Base-by-base conservation (phyloP, 2,113 vertebrate species). In the Sturnus vulgaris region DNA sequence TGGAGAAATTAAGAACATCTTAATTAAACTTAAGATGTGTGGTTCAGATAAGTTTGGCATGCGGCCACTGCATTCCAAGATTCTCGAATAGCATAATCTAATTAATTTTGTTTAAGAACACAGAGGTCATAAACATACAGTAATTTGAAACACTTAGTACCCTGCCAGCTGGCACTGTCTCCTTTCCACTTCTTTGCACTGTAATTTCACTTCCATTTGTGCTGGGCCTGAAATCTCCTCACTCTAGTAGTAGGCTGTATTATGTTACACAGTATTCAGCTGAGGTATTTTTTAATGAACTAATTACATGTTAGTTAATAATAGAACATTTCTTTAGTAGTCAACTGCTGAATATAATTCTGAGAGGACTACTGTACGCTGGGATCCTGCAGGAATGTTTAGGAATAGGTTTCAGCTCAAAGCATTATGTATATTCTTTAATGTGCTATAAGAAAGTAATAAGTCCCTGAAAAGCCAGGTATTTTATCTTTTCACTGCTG, bases 251-350 rank as follows among this genome's bases (percentile, higher is more conserved):
- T 94, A 96, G 94, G 75, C 90, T 88, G 82, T 98, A 98, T 98
- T 97, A 95, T 93, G 93, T 98, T 98, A 96, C 98, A 96, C 63
- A 86, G 92, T 92, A 94, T 97, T 98, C 97, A 97, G 80, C 46
- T 90, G 90, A 97, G 96, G 95, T 96, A 97, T 97, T 98, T 97
- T 98, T 98, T 97, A 97, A 97, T 98, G 97, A 98, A 97, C 96
- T 98, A 98, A 98, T 98, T 98, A 97, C 98, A 98, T 95, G 97
- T 97, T 97, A 96, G 97, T 98, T 98, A 98, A 98, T 98, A 98
- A 98, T 96, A 98, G 97, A 97, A 97, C 94, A 97, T 93, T 96
- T 96, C 84, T 83, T 97, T 97, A 96, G 93, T 88, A 95, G 97
- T 97, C 97, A 98, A 97, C 96, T 90, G 94, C 95, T 63, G 66